Evolutionary conservation across 2,888 invertebrate genomes (phyloP).

Genomic region (Germaria angustata): DNA sequence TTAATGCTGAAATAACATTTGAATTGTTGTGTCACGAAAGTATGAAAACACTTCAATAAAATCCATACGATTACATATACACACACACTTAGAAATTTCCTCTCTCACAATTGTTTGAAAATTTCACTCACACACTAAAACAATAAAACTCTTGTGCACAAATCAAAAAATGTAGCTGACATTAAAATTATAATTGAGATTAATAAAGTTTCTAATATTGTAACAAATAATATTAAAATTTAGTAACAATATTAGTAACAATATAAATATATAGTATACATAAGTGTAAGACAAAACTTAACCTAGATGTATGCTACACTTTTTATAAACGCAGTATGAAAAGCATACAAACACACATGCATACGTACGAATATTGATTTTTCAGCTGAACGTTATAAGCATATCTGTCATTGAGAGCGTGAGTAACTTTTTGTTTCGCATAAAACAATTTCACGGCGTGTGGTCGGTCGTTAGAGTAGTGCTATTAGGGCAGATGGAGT

Average conservation of each 20-base stretch:
- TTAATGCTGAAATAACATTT: too few species aligned
- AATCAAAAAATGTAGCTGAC: slow-evolving; percentile 23
- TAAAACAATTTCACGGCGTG: too few species aligned
- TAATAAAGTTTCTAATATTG: slow-evolving; percentile 33
- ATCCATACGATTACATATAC: too few species aligned
- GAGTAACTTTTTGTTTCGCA: too few species aligned
- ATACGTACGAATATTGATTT: too few species aligned
- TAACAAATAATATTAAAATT: slow-evolving; percentile 15
- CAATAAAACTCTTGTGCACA: not conserved
- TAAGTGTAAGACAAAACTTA: not conserved
- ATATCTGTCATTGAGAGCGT: too few species aligned
- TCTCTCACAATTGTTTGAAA: not conserved
- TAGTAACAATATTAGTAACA: not conserved
- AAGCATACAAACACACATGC: too few species aligned
- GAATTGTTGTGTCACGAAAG: not conserved
- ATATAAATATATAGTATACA: not conserved
- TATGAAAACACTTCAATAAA: too few species aligned
- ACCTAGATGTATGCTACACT: not conserved
- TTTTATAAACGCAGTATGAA: not conserved
- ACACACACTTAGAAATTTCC: too few species aligned
- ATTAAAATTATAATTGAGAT: slow-evolving; percentile 39
- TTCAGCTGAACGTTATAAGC: too few species aligned
- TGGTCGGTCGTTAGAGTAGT: too few species aligned
- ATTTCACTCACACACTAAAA: not conserved
- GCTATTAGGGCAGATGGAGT: too few species aligned